phyloP scores from a whole-genome alignment of 2,888 invertebrate genomes.

The Ennomos quercinarius region DNA sequence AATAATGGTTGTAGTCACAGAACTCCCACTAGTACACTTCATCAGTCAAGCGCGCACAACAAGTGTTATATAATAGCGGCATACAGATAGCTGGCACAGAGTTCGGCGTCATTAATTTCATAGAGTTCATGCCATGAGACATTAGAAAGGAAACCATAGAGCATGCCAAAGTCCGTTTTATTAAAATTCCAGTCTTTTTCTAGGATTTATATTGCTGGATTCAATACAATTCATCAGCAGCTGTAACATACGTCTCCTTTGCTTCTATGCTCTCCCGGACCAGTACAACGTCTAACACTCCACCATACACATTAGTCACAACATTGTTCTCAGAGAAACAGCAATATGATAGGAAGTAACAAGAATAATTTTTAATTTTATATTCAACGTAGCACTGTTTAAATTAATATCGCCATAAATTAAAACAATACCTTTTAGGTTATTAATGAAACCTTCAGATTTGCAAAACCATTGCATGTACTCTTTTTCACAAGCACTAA shows the following conservation, averaged over 20 bases:
- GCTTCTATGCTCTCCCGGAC: too few species aligned
- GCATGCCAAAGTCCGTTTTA: too few species aligned
- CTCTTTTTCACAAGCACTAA: conserved; percentile 6
- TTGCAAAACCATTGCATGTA: conserved; percentile 12
- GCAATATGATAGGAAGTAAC: conserved; percentile 18
- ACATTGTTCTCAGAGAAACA: conserved; percentile 2
- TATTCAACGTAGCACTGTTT: conserved; percentile 10
- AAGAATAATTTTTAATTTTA: conserved; percentile 19
- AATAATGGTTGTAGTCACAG: too few species aligned
- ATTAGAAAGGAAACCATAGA: too few species aligned
- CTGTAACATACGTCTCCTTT: not conserved
- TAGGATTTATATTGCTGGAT: too few species aligned
- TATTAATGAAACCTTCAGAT: conserved; percentile 8
- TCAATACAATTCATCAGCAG: conserved; percentile 10
- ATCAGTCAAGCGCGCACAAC: too few species aligned
- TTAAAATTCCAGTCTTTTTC: too few species aligned
- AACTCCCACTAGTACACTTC: too few species aligned
- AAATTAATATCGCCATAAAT: conserved; percentile 15
- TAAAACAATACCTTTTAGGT: not conserved
- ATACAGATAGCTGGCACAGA: too few species aligned
- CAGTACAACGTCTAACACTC: conserved; percentile 17
- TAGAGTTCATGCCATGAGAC: too few species aligned
- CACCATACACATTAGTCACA: conserved; percentile 2
- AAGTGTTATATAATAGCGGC: too few species aligned
- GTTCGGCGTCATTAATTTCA: too few species aligned